Evolutionary conservation across 53 echinoderm and acorn worm genomes (phyloP), one percentile per base, ranked within the genome.

Genomic region (Luidia sarsii): DNA sequence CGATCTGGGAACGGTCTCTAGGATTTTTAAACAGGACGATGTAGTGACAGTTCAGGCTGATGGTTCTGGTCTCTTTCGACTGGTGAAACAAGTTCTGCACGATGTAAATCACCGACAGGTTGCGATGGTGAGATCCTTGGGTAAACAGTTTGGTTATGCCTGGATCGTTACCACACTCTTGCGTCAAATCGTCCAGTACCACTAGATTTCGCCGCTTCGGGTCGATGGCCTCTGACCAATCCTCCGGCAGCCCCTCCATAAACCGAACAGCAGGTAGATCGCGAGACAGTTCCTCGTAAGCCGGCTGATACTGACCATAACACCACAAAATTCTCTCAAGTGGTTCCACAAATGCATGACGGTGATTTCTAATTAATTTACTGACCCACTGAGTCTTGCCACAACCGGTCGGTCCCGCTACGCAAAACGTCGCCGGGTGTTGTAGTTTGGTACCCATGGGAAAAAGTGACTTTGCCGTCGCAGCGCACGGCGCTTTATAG

Each of bases 171-270:
- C 41, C 41, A 41, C 41, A 41, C 41, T 41, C 41, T 11, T 46
- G 80, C 92, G 87, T 87, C 45, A 92, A 38, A 70, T 92, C 89
- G 22, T 92, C 92, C 1, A 92, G 46, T 31, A 89, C 67, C 6
- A 92, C 67, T 37, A 92, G 66, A 65, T 86, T 86, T 23, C 30
- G n/a, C 14, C 68, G 27, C 25, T 24, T 27, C n/a, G 81, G 85
- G 39, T 94, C 90, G 28, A 87, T 54, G 20, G 50, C 4, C 35
- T 51, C 71, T 7, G 71, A 35, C 49, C 64, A 81, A 65, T 87
- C 80, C 20, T 71, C 80, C 71, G 82, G 82, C 35, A 86, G 53
- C 59, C 86, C 86, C 4, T 86, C 80, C 15, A 79, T 24, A 57
- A 86, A 86, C 46, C 68, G 49, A 67, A 86, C 75, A 48, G 30